A percentile compares a stretch with the other conserved stretches of the same genome.
Conservation (phyloP, 2,113 vertebrate species). For the Chaenocephalus aceratus region DNA sequence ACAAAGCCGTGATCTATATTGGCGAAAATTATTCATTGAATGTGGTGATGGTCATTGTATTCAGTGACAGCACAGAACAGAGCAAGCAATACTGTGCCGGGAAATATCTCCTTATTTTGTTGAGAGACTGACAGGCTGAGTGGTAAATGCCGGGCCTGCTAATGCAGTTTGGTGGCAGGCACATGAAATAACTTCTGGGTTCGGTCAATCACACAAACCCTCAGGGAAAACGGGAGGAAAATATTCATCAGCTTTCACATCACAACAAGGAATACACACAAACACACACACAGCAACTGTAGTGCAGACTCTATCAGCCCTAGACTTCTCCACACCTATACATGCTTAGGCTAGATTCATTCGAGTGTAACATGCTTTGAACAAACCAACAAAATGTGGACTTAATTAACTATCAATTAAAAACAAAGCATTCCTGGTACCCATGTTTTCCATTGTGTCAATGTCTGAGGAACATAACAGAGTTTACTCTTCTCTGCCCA, state of each 20-base stretch:
- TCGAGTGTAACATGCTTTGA: constrained; percentile 2
- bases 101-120: constrained; percentile 70
- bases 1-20: constrained; percentile 31
- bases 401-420: constrained; percentile 22
- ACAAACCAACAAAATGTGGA: constrained; percentile 16
- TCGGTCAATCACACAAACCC: constrained; percentile 58
- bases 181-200: constrained; percentile 65
- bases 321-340: background rate
- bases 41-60: constrained; percentile 65
- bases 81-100: constrained; percentile 43
- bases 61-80: constrained; percentile 56
- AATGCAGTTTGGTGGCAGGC: constrained; percentile 68
- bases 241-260: constrained; percentile 56
- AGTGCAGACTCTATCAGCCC: background rate
- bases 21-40: constrained; percentile 74
- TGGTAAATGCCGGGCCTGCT: constrained; percentile 20
- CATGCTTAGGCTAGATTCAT: background rate
- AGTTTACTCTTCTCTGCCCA: constrained; percentile 1
- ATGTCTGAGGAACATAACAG: constrained; percentile 1
- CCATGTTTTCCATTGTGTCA: background rate
- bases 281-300: background rate
- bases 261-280: constrained; percentile 17
- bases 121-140: constrained; percentile 54
- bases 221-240: constrained; percentile 37
- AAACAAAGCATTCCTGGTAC: background rate